phyloP scores from a whole-genome alignment of 2,797 vertebrate genomes.

The Triplophysa yarkandensis region DNA sequence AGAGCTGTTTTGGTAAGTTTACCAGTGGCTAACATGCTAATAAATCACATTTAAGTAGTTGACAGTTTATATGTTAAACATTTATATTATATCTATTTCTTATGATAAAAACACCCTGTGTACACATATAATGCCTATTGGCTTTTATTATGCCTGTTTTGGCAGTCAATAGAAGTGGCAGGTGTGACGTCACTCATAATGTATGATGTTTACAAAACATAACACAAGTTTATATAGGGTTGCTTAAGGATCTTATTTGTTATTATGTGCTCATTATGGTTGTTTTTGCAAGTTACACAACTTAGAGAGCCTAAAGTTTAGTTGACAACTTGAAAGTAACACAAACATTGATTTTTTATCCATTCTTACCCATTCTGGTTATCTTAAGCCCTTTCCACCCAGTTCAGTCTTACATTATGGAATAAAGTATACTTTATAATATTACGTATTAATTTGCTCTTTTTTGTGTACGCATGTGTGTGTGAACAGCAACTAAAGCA shows the following conservation, averaged over 20 bases:
- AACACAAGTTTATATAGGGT: background rate
- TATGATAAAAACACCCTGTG: background rate
- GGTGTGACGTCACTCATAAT: background rate
- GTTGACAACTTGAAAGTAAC: background rate
- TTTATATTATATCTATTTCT: background rate
- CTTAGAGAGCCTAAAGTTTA: background rate
- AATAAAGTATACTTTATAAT: too few relatives aligned
- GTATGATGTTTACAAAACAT: background rate
- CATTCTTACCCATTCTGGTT: background rate
- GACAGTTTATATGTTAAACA: background rate
- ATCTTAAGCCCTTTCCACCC: background rate
- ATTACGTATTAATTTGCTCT: too few relatives aligned
- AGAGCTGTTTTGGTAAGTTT: constrained; percentile 84
- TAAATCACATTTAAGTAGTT: background rate
- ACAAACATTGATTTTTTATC: too few relatives aligned
- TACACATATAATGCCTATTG: background rate
- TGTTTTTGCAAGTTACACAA: background rate
- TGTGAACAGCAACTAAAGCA: constrained; percentile 90
- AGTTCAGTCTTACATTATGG: too few relatives aligned
- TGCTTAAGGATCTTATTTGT: background rate
- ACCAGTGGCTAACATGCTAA: constrained; percentile 11
- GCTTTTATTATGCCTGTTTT: background rate
- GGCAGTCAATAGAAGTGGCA: too few relatives aligned
- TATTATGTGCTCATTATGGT: background rate
- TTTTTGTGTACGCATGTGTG: constrained; percentile 11